Conservation (phyloP, 2,888 invertebrate species). For the Monoplex corrugatus region DNA sequence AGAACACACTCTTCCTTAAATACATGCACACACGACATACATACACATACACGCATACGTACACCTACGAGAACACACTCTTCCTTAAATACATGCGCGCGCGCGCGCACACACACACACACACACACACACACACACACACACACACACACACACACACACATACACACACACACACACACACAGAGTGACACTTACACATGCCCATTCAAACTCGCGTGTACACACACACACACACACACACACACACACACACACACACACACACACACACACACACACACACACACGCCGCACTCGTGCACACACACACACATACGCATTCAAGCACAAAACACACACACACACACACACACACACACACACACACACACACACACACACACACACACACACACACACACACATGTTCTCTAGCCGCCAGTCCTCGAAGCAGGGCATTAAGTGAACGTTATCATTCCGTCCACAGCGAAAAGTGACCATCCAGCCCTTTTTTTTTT, state of each 20-base stretch:
- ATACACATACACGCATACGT: neutral
- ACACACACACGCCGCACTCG: neutral
- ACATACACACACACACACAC: neutral
- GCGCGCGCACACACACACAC: neutral
- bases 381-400: constrained; percentile 12
- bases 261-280: neutral
- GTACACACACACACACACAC: neutral
- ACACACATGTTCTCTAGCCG: neutral
- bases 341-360: constrained; percentile 20
- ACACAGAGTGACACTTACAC: neutral
- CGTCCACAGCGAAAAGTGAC: no score
- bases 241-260: neutral
- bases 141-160: neutral
- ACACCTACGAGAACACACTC: neutral
- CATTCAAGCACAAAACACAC: neutral
- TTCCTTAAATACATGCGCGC: neutral
- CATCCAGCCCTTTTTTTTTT: no score
- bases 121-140: neutral
- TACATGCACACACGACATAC: neutral
- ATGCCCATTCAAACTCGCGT: neutral
- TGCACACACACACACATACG: neutral
- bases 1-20: neutral
- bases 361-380: constrained; percentile 22
- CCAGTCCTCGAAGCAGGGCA: neutral
- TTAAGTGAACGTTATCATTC: no score